Evolutionary conservation across 2,113 vertebrate species (phyloP).

Genomic region (Ptilonorhynchus violaceus): DNA sequence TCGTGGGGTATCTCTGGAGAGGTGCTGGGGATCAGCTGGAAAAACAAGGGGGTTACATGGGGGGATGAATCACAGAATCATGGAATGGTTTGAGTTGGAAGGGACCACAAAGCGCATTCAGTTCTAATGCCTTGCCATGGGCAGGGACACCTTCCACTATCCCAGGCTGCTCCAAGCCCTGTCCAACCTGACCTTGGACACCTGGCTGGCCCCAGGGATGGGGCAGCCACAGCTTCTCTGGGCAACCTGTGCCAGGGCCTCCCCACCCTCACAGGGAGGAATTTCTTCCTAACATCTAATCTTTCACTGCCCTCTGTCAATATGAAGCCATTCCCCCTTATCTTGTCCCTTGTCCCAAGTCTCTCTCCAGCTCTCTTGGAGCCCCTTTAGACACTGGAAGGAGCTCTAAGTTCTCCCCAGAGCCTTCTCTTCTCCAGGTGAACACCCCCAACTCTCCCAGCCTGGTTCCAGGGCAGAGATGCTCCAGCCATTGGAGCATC

Average conservation of each 20-base stretch:
- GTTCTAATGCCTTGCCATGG: background rate
- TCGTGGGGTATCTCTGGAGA: background rate
- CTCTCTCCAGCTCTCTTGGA: background rate
- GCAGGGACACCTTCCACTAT: background rate
- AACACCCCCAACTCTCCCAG: background rate
- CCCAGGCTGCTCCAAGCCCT: background rate
- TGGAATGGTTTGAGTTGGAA: background rate
- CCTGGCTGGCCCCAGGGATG: background rate
- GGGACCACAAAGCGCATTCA: background rate
- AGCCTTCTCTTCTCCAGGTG: background rate
- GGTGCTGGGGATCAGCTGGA: background rate
- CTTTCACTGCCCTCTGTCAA: background rate
- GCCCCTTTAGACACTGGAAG: background rate
- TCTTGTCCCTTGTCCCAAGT: background rate
- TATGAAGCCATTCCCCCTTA: background rate
- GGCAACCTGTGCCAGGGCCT: background rate
- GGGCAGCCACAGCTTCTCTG: background rate
- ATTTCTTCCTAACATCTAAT: background rate
- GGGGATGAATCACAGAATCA: background rate
- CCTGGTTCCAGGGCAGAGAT: background rate
- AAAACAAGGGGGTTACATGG: background rate
- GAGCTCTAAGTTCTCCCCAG: background rate
- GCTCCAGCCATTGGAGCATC: background rate
- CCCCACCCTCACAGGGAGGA: rapidly evolving
- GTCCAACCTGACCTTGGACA: rapidly evolving